Conservation (phyloP, 2,888 invertebrate genomes). For the Drosophila atroscutellata region DNA sequence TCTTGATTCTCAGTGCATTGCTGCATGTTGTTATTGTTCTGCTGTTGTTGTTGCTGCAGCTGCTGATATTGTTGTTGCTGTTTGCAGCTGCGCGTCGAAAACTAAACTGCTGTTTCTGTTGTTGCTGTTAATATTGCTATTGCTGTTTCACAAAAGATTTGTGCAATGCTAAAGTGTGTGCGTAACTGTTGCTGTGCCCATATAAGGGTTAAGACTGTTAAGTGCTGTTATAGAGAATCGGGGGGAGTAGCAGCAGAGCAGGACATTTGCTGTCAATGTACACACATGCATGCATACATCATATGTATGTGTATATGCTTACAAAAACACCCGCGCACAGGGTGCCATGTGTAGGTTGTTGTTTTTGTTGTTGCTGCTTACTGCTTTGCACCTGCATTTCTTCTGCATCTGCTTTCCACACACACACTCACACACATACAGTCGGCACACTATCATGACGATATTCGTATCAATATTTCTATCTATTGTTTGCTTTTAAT, state of each 20-base stretch:
- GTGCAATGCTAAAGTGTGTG: constrained; percentile 30
- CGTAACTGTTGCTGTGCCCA: constrained; percentile 46
- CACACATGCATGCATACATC: background rate
- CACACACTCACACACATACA: constrained; percentile 11
- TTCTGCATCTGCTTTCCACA: constrained; percentile 34
- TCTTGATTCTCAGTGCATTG: constrained; percentile 53
- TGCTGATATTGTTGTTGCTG: constrained; percentile 38
- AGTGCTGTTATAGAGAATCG: background rate
- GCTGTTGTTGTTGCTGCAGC: constrained; percentile 28
- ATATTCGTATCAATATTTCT: constrained; percentile 38
- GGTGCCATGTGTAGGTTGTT: constrained; percentile 35
- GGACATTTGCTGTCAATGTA: constrained; percentile 29
- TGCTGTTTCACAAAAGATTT: constrained; percentile 18
- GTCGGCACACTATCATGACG: constrained; percentile 27
- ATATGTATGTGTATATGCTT: background rate
- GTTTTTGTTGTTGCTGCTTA: constrained; percentile 49
- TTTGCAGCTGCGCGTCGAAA: constrained; percentile 63
- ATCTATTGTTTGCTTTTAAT: constrained; percentile 52
- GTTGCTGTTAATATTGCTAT: constrained; percentile 20
- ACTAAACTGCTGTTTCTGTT: constrained; percentile 42
- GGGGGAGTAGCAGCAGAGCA: constrained; percentile 17
- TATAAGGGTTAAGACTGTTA: constrained; percentile 10
- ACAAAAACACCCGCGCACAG: constrained; percentile 15
- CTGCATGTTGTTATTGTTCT: constrained; percentile 60
- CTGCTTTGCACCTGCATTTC: constrained; percentile 52